Conservation (phyloP, 2,888 invertebrate genomes). For the Strigamia transsilvanica region DNA sequence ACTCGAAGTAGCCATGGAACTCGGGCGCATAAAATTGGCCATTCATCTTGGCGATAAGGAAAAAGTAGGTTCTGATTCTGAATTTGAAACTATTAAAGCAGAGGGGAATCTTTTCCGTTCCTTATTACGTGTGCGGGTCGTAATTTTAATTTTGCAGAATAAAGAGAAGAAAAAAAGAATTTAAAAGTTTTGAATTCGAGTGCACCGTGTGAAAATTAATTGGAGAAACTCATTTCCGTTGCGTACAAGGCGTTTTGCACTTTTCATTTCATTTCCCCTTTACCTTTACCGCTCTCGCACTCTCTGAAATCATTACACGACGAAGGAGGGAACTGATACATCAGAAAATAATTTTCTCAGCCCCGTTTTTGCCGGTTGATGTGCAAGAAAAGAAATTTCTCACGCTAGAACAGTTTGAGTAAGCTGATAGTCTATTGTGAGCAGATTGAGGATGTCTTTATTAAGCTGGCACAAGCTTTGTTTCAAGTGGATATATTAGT, state of each 20-base stretch:
- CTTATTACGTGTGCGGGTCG: neutral
- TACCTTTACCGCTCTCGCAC: neutral
- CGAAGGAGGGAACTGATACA: slow-evolving; percentile 40
- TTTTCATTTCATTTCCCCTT: slow-evolving; percentile 48
- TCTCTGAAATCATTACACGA: slow-evolving; percentile 40
- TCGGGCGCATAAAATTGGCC: slow-evolving; percentile 82
- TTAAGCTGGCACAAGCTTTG: neutral
- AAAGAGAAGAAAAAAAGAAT: neutral
- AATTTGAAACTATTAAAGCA: neutral
- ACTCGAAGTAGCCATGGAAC: slow-evolving; percentile 84
- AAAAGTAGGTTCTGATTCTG: slow-evolving; percentile 70
- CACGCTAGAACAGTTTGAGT: slow-evolving; percentile 16
- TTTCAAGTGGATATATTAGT: slow-evolving; percentile 11
- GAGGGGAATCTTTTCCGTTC: neutral
- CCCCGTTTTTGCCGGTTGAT: slow-evolving; percentile 37
- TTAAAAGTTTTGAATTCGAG: slow-evolving; percentile 23
- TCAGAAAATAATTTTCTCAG: slow-evolving; percentile 44
- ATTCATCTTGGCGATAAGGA: slow-evolving; percentile 84
- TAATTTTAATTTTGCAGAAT: slow-evolving; percentile 24
- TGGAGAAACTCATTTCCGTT: slow-evolving; percentile 48
- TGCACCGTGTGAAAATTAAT: slow-evolving; percentile 29
- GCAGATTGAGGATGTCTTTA: slow-evolving; percentile 37
- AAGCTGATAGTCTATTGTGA: slow-evolving; percentile 45
- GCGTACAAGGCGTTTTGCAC: slow-evolving; percentile 37
- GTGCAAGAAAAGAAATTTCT: slow-evolving; percentile 44